These are phyloP conservation scores for Hypocryptadius cinnamomeus DNA, from an alignment of 2,113 vertebrate genomes.

Conservation along the genomic window DNA sequence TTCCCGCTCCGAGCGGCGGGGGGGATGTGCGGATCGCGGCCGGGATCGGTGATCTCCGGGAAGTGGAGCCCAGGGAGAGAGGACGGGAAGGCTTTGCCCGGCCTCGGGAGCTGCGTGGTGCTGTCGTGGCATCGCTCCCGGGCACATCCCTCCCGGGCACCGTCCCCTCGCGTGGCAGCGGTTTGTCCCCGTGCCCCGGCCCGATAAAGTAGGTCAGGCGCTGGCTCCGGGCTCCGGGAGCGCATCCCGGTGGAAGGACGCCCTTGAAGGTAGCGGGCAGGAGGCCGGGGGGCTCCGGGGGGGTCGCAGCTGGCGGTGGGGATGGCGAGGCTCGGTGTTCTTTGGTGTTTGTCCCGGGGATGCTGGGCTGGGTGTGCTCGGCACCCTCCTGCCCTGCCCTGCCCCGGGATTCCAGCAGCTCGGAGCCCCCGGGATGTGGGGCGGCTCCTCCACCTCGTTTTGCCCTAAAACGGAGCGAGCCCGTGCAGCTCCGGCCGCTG, in stretches of 20 bases:
- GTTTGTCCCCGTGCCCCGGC: not conserved
- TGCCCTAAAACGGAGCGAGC: not conserved
- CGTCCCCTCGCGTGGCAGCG: not conserved
- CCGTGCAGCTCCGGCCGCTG: not conserved
- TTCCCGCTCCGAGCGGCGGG: no score
- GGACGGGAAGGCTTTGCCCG: accelerated
- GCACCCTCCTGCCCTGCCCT: not conserved
- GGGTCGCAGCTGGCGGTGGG: not conserved
- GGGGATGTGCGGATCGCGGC: not conserved
- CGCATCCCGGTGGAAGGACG: not conserved
- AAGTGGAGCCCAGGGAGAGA: accelerated
- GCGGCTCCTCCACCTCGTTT: not conserved
- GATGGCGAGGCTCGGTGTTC: not conserved
- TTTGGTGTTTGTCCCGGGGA: not conserved
- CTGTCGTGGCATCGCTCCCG: not conserved
- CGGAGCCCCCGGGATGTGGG: not conserved
- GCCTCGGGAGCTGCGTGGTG: not conserved
- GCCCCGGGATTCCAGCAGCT: not conserved
- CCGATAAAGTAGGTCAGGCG: not conserved
- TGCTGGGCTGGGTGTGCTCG: not conserved
- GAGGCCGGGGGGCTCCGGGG: not conserved
- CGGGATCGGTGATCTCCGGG: not conserved
- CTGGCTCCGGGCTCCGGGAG: not conserved
- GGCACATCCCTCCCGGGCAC: not conserved
- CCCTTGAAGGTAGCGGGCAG: not conserved